Conservation (phyloP, 1,140 invertebrate species). For the Orussus abietinus region DNA sequence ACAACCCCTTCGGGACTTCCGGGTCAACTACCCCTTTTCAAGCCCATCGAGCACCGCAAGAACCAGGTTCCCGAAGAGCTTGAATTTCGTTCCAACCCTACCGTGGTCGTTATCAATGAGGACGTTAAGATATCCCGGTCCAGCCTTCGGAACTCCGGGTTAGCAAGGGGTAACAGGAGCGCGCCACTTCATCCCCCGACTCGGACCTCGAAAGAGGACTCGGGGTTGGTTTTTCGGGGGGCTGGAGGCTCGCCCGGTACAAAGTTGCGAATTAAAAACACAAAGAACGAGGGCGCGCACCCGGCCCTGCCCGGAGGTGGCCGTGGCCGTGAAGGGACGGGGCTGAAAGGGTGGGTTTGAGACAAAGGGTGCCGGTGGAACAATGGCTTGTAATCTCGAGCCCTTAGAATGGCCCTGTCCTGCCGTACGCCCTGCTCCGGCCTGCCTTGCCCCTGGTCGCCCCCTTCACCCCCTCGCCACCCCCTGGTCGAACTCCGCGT, state of each 20-base stretch:
- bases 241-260: slow-evolving; percentile 43
- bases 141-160: too few relatives aligned
- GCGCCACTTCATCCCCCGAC: too few relatives aligned
- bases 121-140: too few relatives aligned
- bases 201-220: too few relatives aligned
- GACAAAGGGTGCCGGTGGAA: slow-evolving; percentile 47
- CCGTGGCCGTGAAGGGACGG: slow-evolving; percentile 14
- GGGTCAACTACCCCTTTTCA: too few relatives aligned
- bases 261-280: slow-evolving; percentile 49
- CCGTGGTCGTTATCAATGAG: too few relatives aligned
- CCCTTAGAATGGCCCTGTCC: slow-evolving; percentile 44
- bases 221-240: too few relatives aligned
- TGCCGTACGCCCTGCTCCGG: slow-evolving; percentile 9
- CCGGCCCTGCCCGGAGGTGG: slow-evolving; percentile 18
- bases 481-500: not conserved
- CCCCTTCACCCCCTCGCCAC: not conserved
- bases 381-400: slow-evolving; percentile 53
- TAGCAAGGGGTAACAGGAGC: too few relatives aligned
- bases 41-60: too few relatives aligned
- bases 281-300: slow-evolving; percentile 39
- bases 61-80: too few relatives aligned
- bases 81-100: too few relatives aligned
- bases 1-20: too few relatives aligned
- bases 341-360: slow-evolving; percentile 35
- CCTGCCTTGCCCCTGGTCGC: slow-evolving; percentile 17